A percentile compares a stretch with the other conserved stretches of the same genome.
Evolutionary conservation across 2,888 invertebrate genomes (phyloP).

Genomic region (Oasisia sp.): DNA sequence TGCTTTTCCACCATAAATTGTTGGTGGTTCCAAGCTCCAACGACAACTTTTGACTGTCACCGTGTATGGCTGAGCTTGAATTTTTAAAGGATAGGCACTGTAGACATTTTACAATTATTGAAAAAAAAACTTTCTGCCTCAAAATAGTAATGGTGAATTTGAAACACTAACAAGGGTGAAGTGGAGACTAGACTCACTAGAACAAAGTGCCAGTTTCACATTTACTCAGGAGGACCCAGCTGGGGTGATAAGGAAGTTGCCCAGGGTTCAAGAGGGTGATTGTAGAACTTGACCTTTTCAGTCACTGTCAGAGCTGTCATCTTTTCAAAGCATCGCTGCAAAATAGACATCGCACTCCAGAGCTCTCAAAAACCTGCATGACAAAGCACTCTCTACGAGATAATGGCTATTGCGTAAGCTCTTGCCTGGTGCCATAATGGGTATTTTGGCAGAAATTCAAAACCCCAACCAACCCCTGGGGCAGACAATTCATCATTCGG

Average conservation of each 20-base stretch:
- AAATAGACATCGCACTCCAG: background rate
- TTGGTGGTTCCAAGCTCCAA: too few relatives aligned
- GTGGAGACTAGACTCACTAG: background rate
- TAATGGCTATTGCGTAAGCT: background rate
- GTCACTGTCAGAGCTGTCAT: background rate
- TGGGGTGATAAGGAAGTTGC: background rate
- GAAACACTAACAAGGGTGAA: background rate
- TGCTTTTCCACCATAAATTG: too few relatives aligned
- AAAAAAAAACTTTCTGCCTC: background rate
- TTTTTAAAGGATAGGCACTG: too few relatives aligned
- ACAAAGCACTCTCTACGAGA: background rate
- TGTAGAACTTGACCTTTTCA: background rate
- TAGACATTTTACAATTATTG: too few relatives aligned
- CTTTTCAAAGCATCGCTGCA: background rate
- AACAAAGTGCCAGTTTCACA: background rate
- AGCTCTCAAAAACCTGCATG: background rate
- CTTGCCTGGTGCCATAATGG: background rate
- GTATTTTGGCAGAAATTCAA: background rate
- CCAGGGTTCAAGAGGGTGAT: background rate
- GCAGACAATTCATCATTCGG: background rate
- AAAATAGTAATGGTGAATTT: background rate
- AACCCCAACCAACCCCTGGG: background rate
- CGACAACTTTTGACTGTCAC: too few relatives aligned
- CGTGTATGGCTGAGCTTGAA: too few relatives aligned
- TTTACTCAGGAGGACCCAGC: background rate